Percentiles rank a stretch among this genome's conserved stretches.
Evolutionary conservation across 2,113 vertebrate species (phyloP).

Genomic region (Tyrannus savana): DNA sequence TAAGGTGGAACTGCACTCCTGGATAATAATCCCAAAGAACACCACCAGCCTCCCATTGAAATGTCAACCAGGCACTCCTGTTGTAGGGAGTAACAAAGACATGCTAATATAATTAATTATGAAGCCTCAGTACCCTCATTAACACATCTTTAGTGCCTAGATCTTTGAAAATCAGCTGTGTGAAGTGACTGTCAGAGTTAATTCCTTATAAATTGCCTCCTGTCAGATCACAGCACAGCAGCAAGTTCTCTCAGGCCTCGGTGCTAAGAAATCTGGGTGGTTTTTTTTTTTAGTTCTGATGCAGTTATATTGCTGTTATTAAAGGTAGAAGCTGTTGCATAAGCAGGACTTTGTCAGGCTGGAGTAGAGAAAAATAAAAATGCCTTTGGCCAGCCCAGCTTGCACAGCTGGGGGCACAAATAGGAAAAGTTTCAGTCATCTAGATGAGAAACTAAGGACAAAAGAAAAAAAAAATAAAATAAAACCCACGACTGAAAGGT

Average conservation of each 20-base stretch:
- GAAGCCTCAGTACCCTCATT: constrained; percentile 66
- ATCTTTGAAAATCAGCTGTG: constrained; percentile 65
- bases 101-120: constrained; percentile 69
- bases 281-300: not conserved
- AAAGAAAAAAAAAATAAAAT: not conserved
- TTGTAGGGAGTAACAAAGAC: constrained; percentile 54
- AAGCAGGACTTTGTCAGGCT: not conserved
- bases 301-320: not conserved
- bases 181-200: constrained; percentile 58
- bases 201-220: constrained; percentile 64
- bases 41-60: constrained; percentile 55
- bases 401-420: not conserved
- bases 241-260: constrained; percentile 21
- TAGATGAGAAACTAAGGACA: not conserved
- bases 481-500: not conserved
- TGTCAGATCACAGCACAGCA: constrained; percentile 39
- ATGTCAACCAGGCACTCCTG: constrained; percentile 49
- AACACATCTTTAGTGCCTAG: constrained; percentile 64
- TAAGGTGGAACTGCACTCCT: constrained; percentile 63
- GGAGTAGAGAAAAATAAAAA: not conserved
- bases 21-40: constrained; percentile 61
- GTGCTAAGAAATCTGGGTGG: not conserved
- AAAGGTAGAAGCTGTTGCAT: constrained; percentile 6
- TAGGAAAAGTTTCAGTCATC: not conserved
- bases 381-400: not conserved